phyloP scores from a whole-genome alignment of 1,140 invertebrate species.

The Drosophila burlai region DNA sequence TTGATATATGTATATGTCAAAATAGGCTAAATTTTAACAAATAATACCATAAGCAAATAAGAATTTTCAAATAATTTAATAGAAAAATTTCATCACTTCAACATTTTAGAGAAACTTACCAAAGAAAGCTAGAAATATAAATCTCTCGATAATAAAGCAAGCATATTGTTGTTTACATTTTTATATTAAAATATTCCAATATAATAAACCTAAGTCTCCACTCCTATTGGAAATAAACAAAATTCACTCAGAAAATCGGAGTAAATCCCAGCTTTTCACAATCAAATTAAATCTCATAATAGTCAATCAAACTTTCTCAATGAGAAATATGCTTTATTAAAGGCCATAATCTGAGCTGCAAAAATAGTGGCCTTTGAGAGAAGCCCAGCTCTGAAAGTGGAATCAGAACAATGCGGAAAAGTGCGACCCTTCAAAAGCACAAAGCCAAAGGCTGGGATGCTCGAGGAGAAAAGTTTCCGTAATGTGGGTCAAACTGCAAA shows the following conservation, averaged over 20 bases:
- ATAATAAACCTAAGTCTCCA: background rate
- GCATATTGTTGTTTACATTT: too few relatives aligned
- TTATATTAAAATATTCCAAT: background rate
- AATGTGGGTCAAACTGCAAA: conserved; percentile 11
- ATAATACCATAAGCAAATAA: too few relatives aligned
- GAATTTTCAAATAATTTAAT: too few relatives aligned
- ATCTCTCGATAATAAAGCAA: too few relatives aligned
- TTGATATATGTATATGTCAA: too few relatives aligned
- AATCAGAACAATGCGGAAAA: conserved; percentile 3
- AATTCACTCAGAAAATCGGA: background rate
- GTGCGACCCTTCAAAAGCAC: conserved; percentile 10
- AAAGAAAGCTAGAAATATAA: too few relatives aligned
- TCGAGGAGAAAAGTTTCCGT: background rate
- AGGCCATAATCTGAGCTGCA: background rate
- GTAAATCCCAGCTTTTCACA: background rate
- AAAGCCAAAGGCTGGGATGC: conserved; percentile 4
- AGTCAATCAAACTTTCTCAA: conserved; percentile 4
- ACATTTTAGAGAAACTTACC: too few relatives aligned
- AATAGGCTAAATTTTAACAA: too few relatives aligned
- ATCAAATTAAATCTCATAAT: conserved; percentile 6
- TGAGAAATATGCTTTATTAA: conserved; percentile 7
- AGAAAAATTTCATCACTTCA: too few relatives aligned
- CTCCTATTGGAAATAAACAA: background rate
- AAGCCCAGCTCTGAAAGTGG: background rate
- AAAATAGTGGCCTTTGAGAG: background rate